phyloP scores from a whole-genome alignment of 2,888 invertebrate genomes.

The Amblyteles armatorius region DNA sequence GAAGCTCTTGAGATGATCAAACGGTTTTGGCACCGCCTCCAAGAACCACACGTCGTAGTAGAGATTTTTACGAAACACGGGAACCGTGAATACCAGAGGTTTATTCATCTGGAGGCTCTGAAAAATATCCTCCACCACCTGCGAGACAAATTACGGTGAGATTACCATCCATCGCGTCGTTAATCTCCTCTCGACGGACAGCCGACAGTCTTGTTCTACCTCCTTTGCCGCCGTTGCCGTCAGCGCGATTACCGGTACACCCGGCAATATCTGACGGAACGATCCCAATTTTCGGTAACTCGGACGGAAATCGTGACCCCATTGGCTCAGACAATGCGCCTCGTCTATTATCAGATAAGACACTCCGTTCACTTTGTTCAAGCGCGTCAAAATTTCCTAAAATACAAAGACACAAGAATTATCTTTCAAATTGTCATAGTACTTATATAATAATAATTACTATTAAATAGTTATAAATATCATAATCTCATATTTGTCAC shows the following conservation, averaged over 20 bases:
- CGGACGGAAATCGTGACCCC: slow-evolving; percentile 99
- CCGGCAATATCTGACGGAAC: slow-evolving; percentile 87
- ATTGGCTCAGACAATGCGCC: slow-evolving; percentile 98
- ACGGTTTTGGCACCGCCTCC: slow-evolving; percentile 93
- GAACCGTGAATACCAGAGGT: slow-evolving; percentile 92
- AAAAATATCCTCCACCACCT: slow-evolving; percentile 94
- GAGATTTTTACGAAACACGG: slow-evolving; percentile 96
- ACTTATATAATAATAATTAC: no score
- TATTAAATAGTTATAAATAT: no score
- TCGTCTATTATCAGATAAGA: slow-evolving; percentile 98
- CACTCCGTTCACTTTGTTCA: slow-evolving; percentile 91
- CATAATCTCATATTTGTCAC: no score
- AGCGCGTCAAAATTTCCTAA: slow-evolving; percentile 88
- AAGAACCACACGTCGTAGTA: slow-evolving; percentile 97
- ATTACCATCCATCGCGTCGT: neutral
- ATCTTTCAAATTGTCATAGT: no score
- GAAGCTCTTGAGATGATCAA: slow-evolving; percentile 92
- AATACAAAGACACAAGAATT: neutral
- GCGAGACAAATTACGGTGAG: slow-evolving; percentile 64
- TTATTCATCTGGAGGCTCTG: slow-evolving; percentile 89
- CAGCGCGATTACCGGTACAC: slow-evolving; percentile 93
- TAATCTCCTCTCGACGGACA: neutral
- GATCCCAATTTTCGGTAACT: slow-evolving; percentile 96
- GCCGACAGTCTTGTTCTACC: slow-evolving; percentile 77
- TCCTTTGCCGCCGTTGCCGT: slow-evolving; percentile 96